Evolutionary conservation across 2,888 invertebrate genomes (phyloP).

Genomic region (Caenorhabditis auriculariae): DNA sequence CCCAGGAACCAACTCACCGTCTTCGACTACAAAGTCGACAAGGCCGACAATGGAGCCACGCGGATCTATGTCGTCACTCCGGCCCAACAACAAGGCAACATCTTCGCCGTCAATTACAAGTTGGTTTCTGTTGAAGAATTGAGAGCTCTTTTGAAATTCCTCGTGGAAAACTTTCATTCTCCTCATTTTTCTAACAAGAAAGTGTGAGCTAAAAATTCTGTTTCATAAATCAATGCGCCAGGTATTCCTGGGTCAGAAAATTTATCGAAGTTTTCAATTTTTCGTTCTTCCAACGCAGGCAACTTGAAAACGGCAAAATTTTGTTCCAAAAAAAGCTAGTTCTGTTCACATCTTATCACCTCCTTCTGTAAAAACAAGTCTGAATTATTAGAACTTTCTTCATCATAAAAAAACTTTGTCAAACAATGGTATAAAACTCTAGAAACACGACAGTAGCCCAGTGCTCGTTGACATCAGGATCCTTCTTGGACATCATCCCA

Average conservation of each 20-base stretch:
- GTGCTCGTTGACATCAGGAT: conserved; percentile 23
- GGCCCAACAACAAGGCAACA: conserved; percentile 22
- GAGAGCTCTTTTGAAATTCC: background rate
- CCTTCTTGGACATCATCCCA: conserved; percentile 48
- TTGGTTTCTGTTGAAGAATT: background rate
- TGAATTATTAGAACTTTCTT: background rate
- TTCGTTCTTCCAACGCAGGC: too few species aligned
- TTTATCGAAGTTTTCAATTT: too few species aligned
- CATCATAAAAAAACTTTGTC: conserved; percentile 24
- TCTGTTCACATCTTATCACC: too few species aligned
- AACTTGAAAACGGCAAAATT: too few species aligned
- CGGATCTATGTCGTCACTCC: conserved; percentile 45
- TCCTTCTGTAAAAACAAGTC: background rate
- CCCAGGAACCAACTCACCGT: background rate
- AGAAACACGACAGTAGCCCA: too few species aligned
- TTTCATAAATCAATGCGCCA: too few species aligned
- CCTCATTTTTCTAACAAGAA: background rate
- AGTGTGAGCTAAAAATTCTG: too few species aligned
- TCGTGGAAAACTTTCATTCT: background rate
- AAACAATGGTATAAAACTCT: too few species aligned
- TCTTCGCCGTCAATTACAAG: conserved; percentile 31
- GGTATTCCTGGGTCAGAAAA: too few species aligned
- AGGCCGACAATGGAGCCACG: conserved; percentile 51
- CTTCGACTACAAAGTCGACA: conserved; percentile 46
- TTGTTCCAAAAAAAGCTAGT: too few species aligned